Conservation (phyloP, 2,113 vertebrate genomes). For the Heterotilapia buettikoferi region DNA sequence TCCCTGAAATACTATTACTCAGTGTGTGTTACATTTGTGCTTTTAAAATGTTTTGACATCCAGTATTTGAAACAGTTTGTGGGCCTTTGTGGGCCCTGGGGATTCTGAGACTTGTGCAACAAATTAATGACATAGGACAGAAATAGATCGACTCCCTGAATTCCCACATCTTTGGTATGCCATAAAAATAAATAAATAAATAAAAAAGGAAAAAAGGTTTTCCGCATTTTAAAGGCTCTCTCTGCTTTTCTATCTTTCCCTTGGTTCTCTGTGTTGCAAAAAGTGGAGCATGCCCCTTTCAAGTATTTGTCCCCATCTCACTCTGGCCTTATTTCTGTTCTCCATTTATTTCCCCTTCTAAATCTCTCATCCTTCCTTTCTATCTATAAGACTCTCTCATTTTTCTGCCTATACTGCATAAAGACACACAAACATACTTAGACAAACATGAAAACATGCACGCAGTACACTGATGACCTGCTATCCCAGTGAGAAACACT, state of each 20-base stretch:
- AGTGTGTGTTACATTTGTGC: background rate
- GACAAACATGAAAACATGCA: slow-evolving; percentile 20
- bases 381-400: slow-evolving; percentile 22
- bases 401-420: background rate
- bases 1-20: background rate
- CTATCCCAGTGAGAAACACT: slow-evolving; percentile 27
- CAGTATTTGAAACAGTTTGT: background rate
- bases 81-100: background rate
- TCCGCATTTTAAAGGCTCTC: background rate
- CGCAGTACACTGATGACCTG: slow-evolving; percentile 26
- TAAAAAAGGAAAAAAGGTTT: background rate
- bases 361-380: slow-evolving; percentile 2
- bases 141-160: slow-evolving; percentile 17
- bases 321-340: background rate
- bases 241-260: background rate
- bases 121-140: background rate
- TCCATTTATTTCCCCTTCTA: background rate
- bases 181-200: background rate
- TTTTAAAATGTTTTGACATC: background rate
- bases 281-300: slow-evolving; percentile 24
- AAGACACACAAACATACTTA: slow-evolving; percentile 16
- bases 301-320: background rate
- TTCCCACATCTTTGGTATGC: slow-evolving; percentile 23
- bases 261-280: background rate
- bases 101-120: background rate